A percentile compares a stretch with the other conserved stretches of the same genome.
These are phyloP conservation scores for Erythrocebus patas DNA, from an alignment of 2,113 vertebrate species.

Conservation along the genomic window DNA sequence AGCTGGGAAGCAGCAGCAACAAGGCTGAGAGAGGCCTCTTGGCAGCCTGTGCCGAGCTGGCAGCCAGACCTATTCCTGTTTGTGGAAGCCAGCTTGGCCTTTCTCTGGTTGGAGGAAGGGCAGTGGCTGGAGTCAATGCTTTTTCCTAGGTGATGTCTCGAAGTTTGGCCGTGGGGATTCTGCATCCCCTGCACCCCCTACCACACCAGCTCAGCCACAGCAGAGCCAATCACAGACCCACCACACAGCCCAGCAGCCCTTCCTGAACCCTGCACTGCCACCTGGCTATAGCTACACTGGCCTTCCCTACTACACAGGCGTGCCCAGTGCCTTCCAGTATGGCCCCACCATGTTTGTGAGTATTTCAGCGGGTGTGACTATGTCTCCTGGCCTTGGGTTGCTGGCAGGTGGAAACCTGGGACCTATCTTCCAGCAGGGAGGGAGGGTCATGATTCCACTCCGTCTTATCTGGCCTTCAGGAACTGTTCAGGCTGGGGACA, in stretches of 20 bases:
- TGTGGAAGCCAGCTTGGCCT: not conserved
- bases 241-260: constrained; percentile 93
- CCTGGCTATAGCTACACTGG: constrained; percentile 97
- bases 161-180: constrained; percentile 96
- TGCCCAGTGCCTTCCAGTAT: constrained; percentile 97
- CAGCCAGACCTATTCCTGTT: not conserved
- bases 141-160: constrained; percentile 90
- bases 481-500: not conserved
- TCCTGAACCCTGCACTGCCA: constrained; percentile 92
- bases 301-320: constrained; percentile 94
- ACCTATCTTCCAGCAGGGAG: not conserved
- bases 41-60: not conserved
- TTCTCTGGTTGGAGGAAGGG: not conserved
- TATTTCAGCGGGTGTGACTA: not conserved
- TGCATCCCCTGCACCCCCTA: constrained; percentile 92
- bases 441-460: not conserved
- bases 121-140: not conserved
- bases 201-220: constrained; percentile 90
- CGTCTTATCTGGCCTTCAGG: not conserved
- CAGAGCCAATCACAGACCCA: constrained; percentile 91
- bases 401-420: not conserved
- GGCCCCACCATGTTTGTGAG: constrained; percentile 95
- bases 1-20: not conserved
- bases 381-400: too few relatives aligned
- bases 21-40: not conserved